phyloP scores from a whole-genome alignment of 2,888 invertebrate genomes.

The Drosophila yooni region DNA sequence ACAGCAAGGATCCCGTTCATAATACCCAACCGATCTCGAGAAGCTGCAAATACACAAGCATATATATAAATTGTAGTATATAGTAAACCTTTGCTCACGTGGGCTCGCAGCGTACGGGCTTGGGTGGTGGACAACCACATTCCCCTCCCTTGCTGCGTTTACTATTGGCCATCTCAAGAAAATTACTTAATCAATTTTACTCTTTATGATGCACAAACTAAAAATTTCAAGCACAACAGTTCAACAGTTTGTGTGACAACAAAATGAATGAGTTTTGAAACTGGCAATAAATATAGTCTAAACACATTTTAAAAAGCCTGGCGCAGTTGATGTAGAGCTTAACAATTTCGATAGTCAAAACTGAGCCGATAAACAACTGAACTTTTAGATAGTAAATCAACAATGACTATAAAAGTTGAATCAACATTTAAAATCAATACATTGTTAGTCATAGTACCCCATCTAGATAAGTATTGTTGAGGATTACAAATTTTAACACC shows the following conservation, averaged over 20 bases:
- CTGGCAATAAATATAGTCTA: not conserved
- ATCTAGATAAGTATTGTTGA: not conserved
- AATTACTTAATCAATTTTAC: slow-evolving; percentile 8
- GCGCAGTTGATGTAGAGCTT: not conserved
- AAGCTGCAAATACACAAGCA: not conserved
- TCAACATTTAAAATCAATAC: not conserved
- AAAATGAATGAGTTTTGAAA: slow-evolving; percentile 7
- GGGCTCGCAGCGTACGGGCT: slow-evolving; percentile 13
- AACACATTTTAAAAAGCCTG: not conserved
- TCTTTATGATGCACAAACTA: not conserved
- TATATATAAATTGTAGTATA: not conserved
- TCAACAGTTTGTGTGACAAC: slow-evolving; percentile 4
- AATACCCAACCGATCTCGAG: slow-evolving; percentile 18
- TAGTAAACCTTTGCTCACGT: slow-evolving; percentile 11
- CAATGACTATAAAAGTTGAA: not conserved
- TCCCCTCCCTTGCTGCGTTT: slow-evolving; percentile 40
- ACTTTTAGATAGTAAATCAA: not conserved
- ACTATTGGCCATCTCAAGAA: slow-evolving; percentile 18
- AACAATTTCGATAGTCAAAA: not conserved
- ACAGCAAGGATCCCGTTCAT: slow-evolving; percentile 55
- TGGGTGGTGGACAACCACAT: slow-evolving; percentile 22
- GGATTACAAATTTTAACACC: not conserved
- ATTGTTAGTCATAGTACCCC: not conserved
- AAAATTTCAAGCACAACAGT: slow-evolving; percentile 13
- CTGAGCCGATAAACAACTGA: not conserved